Evolutionary conservation across 1,140 invertebrate genomes (phyloP).

Genomic region (Drosophila tsacasi): DNA sequence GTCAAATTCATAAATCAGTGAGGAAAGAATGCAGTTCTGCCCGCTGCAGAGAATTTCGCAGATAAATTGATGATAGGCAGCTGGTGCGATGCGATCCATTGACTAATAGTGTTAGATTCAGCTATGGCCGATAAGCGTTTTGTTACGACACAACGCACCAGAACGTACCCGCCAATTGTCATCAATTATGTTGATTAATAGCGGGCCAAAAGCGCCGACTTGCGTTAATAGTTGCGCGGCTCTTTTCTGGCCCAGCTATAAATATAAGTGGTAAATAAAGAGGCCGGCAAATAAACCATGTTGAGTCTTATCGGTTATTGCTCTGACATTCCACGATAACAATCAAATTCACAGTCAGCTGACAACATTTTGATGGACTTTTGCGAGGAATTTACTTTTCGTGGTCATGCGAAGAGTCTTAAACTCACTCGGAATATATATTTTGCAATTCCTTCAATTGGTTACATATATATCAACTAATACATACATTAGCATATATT

Average conservation of each 20-base stretch:
- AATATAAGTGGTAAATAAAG: constrained; percentile 45
- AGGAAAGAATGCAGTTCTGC: constrained; percentile 68
- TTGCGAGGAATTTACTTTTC: constrained; percentile 14
- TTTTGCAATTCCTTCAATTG: no score
- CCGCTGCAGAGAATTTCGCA: constrained; percentile 24
- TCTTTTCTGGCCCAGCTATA: constrained; percentile 35
- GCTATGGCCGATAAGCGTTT: constrained; percentile 71
- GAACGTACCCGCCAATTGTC: constrained; percentile 64
- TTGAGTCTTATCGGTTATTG: constrained; percentile 70
- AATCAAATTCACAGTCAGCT: constrained; percentile 54
- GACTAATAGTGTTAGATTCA: constrained; percentile 80
- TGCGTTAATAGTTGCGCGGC: constrained; percentile 33
- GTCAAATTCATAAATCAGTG: constrained; percentile 81
- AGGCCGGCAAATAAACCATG: constrained; percentile 30
- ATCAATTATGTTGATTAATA: constrained; percentile 81
- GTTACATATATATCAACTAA: no score
- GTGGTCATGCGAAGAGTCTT: constrained; percentile 43
- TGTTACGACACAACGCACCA: constrained; percentile 56
- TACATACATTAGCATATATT: no score
- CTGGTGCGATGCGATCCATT: constrained; percentile 62
- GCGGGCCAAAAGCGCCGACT: constrained; percentile 31
- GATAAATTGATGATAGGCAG: constrained; percentile 79
- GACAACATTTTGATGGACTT: constrained; percentile 54
- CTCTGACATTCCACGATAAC: constrained; percentile 37
- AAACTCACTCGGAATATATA: neutral